Evolutionary conservation across 2,797 vertebrate species (phyloP).

Genomic region (Xenopus petersii): DNA sequence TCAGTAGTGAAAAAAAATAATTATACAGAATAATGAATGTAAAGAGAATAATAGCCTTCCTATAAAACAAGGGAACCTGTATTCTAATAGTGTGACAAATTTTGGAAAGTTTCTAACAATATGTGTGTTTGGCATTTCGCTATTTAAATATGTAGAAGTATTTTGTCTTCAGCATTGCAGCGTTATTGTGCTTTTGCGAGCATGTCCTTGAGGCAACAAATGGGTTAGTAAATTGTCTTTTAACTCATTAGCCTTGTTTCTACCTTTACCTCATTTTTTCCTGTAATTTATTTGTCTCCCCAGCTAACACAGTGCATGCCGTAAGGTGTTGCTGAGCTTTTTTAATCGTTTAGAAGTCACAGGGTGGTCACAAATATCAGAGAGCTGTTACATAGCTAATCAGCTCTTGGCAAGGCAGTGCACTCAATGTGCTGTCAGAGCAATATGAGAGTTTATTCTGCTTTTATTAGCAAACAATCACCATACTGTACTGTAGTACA

Average conservation of each 20-base stretch:
- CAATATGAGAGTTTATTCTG: neutral
- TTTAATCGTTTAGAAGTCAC: neutral
- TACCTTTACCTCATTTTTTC: neutral
- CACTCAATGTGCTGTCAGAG: neutral
- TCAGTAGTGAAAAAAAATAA: no score
- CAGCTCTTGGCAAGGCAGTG: neutral
- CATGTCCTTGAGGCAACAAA: no score
- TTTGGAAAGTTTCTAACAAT: no score
- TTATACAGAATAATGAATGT: no score
- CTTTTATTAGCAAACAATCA: neutral
- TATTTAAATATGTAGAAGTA: no score
- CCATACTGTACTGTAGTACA: no score
- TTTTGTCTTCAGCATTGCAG: no score
- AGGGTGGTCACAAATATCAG: neutral
- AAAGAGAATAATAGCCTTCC: no score
- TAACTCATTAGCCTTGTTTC: neutral
- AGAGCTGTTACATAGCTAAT: slow-evolving; percentile 4
- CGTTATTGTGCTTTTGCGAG: no score
- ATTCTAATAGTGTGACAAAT: no score
- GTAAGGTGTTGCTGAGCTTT: neutral
- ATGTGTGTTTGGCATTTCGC: no score
- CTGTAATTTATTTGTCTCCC: neutral
- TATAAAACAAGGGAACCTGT: no score
- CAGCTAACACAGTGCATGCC: neutral
- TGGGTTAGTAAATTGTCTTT: neutral